Evolutionary conservation across 35 echinoderm and acorn worm genomes (phyloP).

Genomic region (Amphiura filiformis): DNA sequence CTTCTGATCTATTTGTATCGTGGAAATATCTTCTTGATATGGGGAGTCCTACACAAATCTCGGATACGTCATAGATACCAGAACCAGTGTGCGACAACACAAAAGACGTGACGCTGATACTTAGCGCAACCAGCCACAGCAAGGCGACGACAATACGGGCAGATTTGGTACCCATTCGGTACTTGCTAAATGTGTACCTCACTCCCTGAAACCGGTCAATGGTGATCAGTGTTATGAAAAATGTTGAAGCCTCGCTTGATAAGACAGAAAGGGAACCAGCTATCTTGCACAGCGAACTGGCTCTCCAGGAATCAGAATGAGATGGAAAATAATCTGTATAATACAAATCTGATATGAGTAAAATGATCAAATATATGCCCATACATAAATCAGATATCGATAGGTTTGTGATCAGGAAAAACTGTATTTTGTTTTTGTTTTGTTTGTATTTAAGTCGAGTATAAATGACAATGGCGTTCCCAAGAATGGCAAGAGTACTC

Average conservation of each 20-base stretch:
- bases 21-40: neutral
- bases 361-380: conserved; percentile 40
- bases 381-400: conserved; percentile 42
- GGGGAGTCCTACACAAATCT: conserved; percentile 17
- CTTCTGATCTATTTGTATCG: neutral
- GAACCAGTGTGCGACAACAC: neutral
- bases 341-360: conserved; percentile 16
- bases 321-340: conserved; percentile 15
- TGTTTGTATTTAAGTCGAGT: neutral
- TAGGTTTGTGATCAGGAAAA: conserved; percentile 31
- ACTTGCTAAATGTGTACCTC: conserved; percentile 9
- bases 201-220: neutral
- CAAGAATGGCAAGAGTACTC: neutral
- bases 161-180: neutral
- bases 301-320: conserved; percentile 2
- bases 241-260: conserved; percentile 39
- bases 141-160: neutral
- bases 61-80: conserved; percentile 11
- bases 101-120: neutral
- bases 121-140: neutral
- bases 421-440: neutral
- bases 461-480: neutral
- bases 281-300: neutral
- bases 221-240: conserved; percentile 24
- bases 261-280: conserved; percentile 14